Base-by-base conservation (phyloP, 2,113 vertebrate species). In the Meriones unguiculatus region DNA sequence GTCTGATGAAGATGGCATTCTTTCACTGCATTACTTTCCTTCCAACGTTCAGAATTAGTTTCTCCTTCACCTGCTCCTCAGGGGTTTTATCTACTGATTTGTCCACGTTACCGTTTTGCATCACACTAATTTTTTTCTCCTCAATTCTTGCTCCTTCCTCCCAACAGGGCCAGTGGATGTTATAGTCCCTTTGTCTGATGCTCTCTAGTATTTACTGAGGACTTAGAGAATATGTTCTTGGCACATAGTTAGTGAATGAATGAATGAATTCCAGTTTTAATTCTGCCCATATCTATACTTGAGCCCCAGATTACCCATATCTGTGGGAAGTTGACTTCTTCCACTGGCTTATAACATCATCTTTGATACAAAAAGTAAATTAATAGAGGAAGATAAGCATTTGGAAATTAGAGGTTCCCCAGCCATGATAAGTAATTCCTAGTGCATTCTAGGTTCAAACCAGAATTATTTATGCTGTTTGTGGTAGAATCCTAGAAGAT, bases 371-470 rank as follows among this genome's bases (percentile, higher is more conserved):
- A 69, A 87, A 73, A 64, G 54, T 30, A 50, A 90, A 95, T 57
- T 89, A 75, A 25, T 75, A 89, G 65, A 81, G 64, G 50, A 86
- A 81, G 87, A 32, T 77, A 73, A 93, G 3, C 38, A 92, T 89
- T 97, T 91, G 75, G 15, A 65, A 94, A 87, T 87, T 87, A 57
- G n/a, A 46, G 46, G 9, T 25, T 24, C 94, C 89, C 86, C 91
- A 46, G n/a, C 3, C 77, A 38, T 78, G n/a, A n/a, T 87, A 78
- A 89, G 65, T 91, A 57, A 88, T 84, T 93, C 65, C 30, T 90
- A 57, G 20, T 80, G 0, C 77, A 59, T 91, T 94, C 50, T 78
- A 35, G 14, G 57, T 93, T 92, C 54, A 89, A 52, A 92, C 54
- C 1, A 57, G 54, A 81, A 38, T 90, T 94, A 50, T 89, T 94